phyloP scores from a whole-genome alignment of 2,113 vertebrate species.

The Centropus unirufus region DNA sequence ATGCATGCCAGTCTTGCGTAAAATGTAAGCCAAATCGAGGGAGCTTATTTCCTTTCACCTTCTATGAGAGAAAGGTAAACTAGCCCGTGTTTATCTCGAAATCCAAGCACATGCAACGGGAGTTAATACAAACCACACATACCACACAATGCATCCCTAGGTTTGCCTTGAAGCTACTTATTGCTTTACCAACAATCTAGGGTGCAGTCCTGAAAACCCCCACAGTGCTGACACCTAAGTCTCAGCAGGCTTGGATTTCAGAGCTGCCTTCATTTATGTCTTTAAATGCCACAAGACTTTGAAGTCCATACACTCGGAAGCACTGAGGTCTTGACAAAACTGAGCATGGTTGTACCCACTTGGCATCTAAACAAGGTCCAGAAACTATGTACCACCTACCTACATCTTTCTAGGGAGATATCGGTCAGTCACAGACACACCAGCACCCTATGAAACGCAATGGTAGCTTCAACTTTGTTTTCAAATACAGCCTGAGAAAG shows the following conservation, averaged over 20 bases:
- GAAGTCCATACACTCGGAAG: background rate
- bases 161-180: background rate
- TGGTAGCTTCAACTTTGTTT: background rate
- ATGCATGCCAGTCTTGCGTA: background rate
- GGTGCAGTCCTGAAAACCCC: background rate
- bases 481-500: background rate
- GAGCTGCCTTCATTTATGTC: background rate
- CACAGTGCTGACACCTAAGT: background rate
- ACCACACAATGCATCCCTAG: background rate
- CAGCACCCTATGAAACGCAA: background rate
- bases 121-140: background rate
- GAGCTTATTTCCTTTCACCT: background rate
- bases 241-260: background rate
- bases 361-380: background rate
- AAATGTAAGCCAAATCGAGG: background rate
- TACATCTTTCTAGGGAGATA: background rate
- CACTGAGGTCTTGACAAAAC: background rate
- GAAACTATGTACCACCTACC: background rate
- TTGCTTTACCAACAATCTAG: background rate
- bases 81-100: background rate
- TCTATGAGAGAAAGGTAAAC: background rate
- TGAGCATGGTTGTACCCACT: background rate
- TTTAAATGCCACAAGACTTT: background rate
- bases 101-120: background rate
- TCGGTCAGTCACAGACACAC: background rate